Percentiles rank a stretch among this genome's conserved stretches.
Evolutionary conservation across 2,113 vertebrate species (phyloP).

Genomic region (Dolichallabes microphthalmus): DNA sequence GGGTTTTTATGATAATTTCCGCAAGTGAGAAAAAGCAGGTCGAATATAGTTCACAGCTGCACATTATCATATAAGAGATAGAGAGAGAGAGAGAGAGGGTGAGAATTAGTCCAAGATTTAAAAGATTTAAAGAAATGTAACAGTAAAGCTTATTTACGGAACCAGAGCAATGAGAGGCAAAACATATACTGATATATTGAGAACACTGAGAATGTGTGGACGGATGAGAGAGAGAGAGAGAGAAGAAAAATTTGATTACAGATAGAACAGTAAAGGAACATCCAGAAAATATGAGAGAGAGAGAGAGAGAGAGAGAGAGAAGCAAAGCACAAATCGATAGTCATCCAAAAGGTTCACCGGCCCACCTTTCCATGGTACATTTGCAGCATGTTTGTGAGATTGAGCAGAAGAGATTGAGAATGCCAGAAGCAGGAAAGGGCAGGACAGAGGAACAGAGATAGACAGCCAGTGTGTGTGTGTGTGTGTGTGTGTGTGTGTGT

Average conservation of each 20-base stretch:
- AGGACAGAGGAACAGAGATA: neutral
- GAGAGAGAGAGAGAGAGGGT: neutral
- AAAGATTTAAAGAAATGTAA: neutral
- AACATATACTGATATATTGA: neutral
- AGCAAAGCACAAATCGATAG: conserved; percentile 3
- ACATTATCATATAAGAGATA: conserved; percentile 24
- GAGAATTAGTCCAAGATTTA: neutral
- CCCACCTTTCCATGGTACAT: conserved; percentile 1
- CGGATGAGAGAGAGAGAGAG: neutral
- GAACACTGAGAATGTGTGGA: neutral
- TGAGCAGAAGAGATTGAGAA: neutral
- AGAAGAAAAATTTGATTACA: neutral
- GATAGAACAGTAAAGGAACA: neutral
- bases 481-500: neutral
- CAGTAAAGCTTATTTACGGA: neutral
- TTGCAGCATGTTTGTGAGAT: neutral
- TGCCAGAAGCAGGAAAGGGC: neutral
- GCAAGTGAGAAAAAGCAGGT: neutral
- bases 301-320: conserved; percentile 1
- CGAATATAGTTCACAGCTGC: conserved; percentile 31
- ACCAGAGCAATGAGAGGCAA: neutral
- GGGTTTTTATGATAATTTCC: conserved; percentile 34
- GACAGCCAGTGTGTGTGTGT: neutral
- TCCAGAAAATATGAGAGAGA: neutral
- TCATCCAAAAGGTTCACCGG: neutral